Evolutionary conservation across 2,797 vertebrate genomes (phyloP).

Genomic region (Micropoecilia bifurca): DNA sequence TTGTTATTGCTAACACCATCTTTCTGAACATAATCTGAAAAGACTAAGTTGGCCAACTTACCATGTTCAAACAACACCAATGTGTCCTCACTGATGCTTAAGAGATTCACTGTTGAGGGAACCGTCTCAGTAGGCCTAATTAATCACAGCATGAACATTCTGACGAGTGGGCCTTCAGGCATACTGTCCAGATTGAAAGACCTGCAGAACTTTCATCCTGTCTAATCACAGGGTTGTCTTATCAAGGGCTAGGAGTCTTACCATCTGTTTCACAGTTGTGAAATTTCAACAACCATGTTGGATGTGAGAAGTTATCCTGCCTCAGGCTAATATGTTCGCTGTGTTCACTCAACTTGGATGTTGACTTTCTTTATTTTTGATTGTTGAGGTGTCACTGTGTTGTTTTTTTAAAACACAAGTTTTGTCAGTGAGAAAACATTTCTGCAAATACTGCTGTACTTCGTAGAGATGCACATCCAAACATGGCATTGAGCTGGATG

Average conservation of each 20-base stretch:
- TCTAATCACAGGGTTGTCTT: slow-evolving; percentile 51
- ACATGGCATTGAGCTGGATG: slow-evolving; percentile 1
- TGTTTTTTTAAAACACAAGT: not conserved
- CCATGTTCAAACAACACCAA: slow-evolving; percentile 49
- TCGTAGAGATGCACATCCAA: not conserved
- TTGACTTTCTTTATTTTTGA: slow-evolving; percentile 16
- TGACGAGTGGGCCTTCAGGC: slow-evolving; percentile 61
- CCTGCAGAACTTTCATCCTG: slow-evolving; percentile 46
- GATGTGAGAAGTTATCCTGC: slow-evolving; percentile 40
- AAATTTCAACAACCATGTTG: slow-evolving; percentile 31
- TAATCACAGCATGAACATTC: slow-evolving; percentile 62
- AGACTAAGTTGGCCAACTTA: slow-evolving; percentile 44
- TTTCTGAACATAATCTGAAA: slow-evolving; percentile 18
- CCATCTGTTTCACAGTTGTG: slow-evolving; percentile 26
- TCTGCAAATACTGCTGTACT: not conserved
- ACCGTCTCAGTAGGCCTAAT: slow-evolving; percentile 63
- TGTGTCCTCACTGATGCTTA: slow-evolving; percentile 34
- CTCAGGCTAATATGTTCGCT: slow-evolving; percentile 41
- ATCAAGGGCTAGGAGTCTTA: slow-evolving; percentile 40
- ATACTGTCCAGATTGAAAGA: slow-evolving; percentile 41
- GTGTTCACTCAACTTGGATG: slow-evolving; percentile 32
- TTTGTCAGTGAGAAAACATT: slow-evolving; percentile 6
- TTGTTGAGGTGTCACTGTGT: not conserved
- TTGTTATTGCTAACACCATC: slow-evolving; percentile 19
- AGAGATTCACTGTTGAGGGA: slow-evolving; percentile 46